Evolutionary conservation across 1,140 invertebrate species (phyloP).

Genomic region (Saccostrea echinata): DNA sequence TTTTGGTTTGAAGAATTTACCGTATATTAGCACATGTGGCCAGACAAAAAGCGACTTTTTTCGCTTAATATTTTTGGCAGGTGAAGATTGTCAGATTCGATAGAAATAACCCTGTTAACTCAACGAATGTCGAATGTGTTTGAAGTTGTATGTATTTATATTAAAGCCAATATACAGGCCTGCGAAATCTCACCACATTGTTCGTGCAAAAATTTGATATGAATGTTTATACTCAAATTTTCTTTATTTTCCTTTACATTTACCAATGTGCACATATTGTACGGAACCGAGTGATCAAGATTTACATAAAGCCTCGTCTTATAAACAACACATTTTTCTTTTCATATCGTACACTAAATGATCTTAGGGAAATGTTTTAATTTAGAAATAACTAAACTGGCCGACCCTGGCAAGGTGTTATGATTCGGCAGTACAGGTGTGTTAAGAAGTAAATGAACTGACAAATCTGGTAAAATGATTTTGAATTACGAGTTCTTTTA

Average conservation of each 20-base stretch:
- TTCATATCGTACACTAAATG: constrained; percentile 25
- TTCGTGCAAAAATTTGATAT: constrained; percentile 30
- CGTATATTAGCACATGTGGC: constrained; percentile 5
- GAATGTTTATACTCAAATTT: constrained; percentile 35
- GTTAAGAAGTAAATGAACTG: not conserved
- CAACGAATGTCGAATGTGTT: not conserved
- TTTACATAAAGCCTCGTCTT: constrained; percentile 8
- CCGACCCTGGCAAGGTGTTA: not conserved
- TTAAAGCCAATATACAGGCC: not conserved
- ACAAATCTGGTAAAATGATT: not conserved
- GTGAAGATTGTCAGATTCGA: constrained; percentile 14
- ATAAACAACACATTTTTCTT: constrained; percentile 36
- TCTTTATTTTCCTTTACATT: constrained; percentile 36
- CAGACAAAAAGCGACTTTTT: not conserved
- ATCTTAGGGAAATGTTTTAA: constrained; percentile 20
- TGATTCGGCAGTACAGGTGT: not conserved
- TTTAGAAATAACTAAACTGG: constrained; percentile 29
- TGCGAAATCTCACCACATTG: constrained; percentile 12
- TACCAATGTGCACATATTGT: constrained; percentile 26
- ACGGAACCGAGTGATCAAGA: constrained; percentile 14
- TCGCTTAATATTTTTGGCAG: constrained; percentile 1
- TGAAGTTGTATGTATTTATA: constrained; percentile 33
- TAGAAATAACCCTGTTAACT: constrained; percentile 14
- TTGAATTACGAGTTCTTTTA: constrained; percentile 7
- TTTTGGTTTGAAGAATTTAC: constrained; percentile 6